Evolutionary conservation across 2,113 vertebrate species (phyloP), one percentile per base, ranked within the genome.

Genomic region (Onychorhynchus coronatus): DNA sequence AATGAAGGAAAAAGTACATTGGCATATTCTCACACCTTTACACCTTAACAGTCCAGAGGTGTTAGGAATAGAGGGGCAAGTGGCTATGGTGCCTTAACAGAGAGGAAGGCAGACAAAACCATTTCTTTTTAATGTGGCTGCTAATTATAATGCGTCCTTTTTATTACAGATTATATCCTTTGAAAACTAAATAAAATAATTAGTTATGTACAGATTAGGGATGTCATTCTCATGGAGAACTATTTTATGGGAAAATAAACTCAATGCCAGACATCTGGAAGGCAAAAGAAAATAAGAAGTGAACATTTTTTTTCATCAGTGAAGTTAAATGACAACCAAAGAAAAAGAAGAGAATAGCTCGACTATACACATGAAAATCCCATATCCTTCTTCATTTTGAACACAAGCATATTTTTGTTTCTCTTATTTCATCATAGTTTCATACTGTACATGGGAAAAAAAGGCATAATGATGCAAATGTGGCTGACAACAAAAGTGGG

Each of bases 171-270:
- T 92, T 8, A 56, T 91, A 93, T 84, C 85, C 35, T 90, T 84
- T 86, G 42, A 90, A 93, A 93, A 77, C 14, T 55, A 75, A 93
- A 84, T 59, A 84, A 88, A 95, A 88, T 80, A 91, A 94, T 93
- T 90, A 77, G 78, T 88, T 90, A 55, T 74, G 42, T 85, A 44
- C 65, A 91, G 75, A 96, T 93, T 84, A 92, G 72, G 19, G n/a
- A 62, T 92, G 65, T 49, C 35, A 65, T 90, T 91, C 72, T 93
- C 28, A 80, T 18, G 28, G 24, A 88, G 61, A 74, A 65, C 44
- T 95, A 24, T 75, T 93, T 93, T 74, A 72, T 92, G 46, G 61
- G 55, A 83, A 94, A 95, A 68, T 76, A 80, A 80, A 90, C 80
- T 93, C 56, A 86, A 37, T 61, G 46, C 56, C n/a, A 88, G 83